Percentiles rank a stretch among this genome's conserved stretches.
Conservation (phyloP, 1,140 invertebrate genomes). For the Diuraphis noxia region DNA sequence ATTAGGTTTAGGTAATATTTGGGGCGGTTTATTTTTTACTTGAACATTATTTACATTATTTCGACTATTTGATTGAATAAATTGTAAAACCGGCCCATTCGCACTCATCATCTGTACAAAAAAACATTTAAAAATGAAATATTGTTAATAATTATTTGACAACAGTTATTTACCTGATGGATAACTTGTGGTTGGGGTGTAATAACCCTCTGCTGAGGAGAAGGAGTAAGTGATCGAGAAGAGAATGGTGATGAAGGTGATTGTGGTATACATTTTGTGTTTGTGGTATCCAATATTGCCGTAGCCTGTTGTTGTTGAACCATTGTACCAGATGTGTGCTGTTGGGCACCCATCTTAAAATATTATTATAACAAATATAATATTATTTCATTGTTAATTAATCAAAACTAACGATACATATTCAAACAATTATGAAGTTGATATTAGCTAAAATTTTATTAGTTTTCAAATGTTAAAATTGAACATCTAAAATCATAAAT, state of each 20-base stretch:
- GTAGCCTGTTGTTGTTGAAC: constrained; percentile 52
- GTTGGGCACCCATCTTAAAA: constrained; percentile 50
- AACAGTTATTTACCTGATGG: constrained; percentile 55
- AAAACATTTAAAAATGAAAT: background rate
- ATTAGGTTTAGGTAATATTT: constrained; percentile 60
- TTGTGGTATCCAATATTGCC: constrained; percentile 50
- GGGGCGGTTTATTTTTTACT: constrained; percentile 59
- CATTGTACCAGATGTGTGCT: constrained; percentile 40
- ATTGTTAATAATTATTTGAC: background rate
- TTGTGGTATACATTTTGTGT: constrained; percentile 53
- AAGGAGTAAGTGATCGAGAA: constrained; percentile 58
- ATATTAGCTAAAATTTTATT: background rate
- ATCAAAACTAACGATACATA: background rate
- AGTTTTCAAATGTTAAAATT: background rate
- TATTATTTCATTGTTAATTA: background rate
- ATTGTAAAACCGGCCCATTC: constrained; percentile 55
- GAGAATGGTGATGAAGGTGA: constrained; percentile 58
- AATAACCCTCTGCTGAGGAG: constrained; percentile 57
- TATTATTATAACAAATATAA: too few species aligned
- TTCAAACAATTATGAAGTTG: background rate
- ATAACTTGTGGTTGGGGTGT: constrained; percentile 57
- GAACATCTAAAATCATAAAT: background rate
- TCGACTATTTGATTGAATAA: constrained; percentile 54
- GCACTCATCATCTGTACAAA: constrained; percentile 55
- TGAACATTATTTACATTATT: constrained; percentile 54